These are phyloP conservation scores for Meliscaeva auricollis DNA, from an alignment of 2,888 invertebrate genomes.

Conservation along the genomic window DNA sequence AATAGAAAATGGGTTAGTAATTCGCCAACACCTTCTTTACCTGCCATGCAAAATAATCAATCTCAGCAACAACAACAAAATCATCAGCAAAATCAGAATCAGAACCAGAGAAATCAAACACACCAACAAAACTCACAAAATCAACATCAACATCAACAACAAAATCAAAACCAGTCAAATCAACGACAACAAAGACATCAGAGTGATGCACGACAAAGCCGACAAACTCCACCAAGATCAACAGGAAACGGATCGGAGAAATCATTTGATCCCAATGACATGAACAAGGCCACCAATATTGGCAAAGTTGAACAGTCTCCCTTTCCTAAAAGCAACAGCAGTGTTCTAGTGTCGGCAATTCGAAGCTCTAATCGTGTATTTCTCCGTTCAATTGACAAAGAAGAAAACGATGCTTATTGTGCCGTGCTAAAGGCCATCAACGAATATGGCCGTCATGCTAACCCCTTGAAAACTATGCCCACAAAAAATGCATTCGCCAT, in stretches of 20 bases:
- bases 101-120: not conserved
- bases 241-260: conserved; percentile 2
- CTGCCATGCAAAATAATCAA: conserved; percentile 13
- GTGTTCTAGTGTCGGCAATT: conserved; percentile 58
- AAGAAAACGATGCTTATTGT: conserved; percentile 58
- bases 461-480: conserved; percentile 52
- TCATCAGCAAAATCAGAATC: conserved; percentile 5
- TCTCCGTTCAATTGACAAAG: conserved; percentile 58
- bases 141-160: conserved; percentile 1
- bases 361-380: conserved; percentile 69
- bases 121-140: not conserved
- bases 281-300: conserved; percentile 7
- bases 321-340: conserved; percentile 65
- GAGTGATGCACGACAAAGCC: not conserved
- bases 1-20: conserved; percentile 40
- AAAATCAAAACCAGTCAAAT: not conserved
- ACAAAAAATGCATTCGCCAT: conserved; percentile 68
- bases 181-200: conserved; percentile 12
- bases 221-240: conserved; percentile 26
- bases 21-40: not conserved
- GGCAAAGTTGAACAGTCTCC: conserved; percentile 17
- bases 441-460: conserved; percentile 58
- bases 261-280: not conserved
- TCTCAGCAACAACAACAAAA: not conserved
- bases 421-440: conserved; percentile 56